Base-by-base conservation (phyloP, 2,797 vertebrate species). In the Typhlichthys eigenmanni region DNA sequence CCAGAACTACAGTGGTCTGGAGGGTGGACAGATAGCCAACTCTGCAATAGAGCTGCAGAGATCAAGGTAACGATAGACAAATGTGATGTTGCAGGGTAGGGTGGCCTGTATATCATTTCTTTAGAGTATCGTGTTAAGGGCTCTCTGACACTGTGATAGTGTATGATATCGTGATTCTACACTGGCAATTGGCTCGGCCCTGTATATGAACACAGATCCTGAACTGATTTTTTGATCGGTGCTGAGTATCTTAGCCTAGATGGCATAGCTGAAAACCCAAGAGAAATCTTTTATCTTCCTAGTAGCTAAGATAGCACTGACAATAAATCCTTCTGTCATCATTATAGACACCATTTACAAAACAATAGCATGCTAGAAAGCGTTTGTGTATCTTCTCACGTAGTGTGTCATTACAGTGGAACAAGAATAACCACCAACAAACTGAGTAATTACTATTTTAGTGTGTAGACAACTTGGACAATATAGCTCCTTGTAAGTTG, bases 41-140 rank as follows among this genome's bases (percentile, higher is more conserved):
- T 87, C 92, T 65, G 92, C 95, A 62, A 88, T 95, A 60, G 96
- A 98, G 85, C 91, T 94, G 88, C 96, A 96, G 89, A 91, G 95
- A 74, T 95, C 95, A 74, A 93, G 96, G 96, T 12, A 52, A 54
- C 46, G 14, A 10, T 12, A 53, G n/a, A 9, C 32, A 50, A 84
- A 50, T 0, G 38, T 64, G 60, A 43, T 7, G 8, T 43, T 43
- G 38, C 38, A 43, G 38, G 38, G 38, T 43, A 43, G 38, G 38
- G 38, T 43, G 38, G 7, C 7, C 38, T 51, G 14, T 1, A n/a
- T n/a, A 10, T 8, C 5, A 13, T 24, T 5, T 11, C 10, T 53
- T 53, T 38, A 38, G 9, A 38, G 38, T 38, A 38, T 9, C 9
- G 7, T 43, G 9, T 9, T 8, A 43, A 10, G 38, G 38, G 38